Evolutionary conservation across 2,888 invertebrate genomes (phyloP).

Genomic region (Cetonia aurata): DNA sequence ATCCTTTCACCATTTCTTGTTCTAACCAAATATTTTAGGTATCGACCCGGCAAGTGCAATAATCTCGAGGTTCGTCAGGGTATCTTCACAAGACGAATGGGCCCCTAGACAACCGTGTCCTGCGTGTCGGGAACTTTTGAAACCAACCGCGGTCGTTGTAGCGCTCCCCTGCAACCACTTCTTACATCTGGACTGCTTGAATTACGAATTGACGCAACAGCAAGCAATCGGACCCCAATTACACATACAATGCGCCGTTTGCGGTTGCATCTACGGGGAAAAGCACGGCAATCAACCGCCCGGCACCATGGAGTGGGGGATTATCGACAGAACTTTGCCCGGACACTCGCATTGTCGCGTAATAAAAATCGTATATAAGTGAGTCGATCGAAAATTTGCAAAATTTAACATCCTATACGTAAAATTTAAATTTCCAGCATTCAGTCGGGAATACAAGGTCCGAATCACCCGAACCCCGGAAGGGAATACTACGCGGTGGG

Average conservation of each 20-base stretch:
- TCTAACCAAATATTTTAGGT: conserved; percentile 58
- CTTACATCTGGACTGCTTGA: conserved; percentile 84
- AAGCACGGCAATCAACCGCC: conserved; percentile 84
- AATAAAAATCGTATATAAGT: conserved; percentile 88
- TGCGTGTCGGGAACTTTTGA: conserved; percentile 74
- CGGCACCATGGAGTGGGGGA: conserved; percentile 86
- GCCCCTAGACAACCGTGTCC: conserved; percentile 82
- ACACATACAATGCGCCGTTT: conserved; percentile 88
- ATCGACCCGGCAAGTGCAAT: conserved; percentile 72
- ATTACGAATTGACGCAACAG: conserved; percentile 78
- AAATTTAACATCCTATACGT: too few relatives aligned
- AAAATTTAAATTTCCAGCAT: conserved; percentile 72
- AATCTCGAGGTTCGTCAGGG: conserved; percentile 78
- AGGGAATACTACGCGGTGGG: conserved; percentile 90
- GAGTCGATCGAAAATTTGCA: conserved; percentile 65
- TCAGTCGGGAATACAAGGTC: conserved; percentile 85
- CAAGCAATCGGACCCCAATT: conserved; percentile 68
- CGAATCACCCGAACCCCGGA: conserved; percentile 84
- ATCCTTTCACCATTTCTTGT: background rate
- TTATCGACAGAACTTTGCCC: conserved; percentile 77
- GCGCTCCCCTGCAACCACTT: conserved; percentile 83
- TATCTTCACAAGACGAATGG: conserved; percentile 75
- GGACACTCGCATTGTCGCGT: conserved; percentile 78
- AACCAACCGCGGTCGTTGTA: conserved; percentile 71
- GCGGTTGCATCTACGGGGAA: conserved; percentile 87